Evolutionary conservation across 92 coral and sea anemone genomes (phyloP).

Genomic region (Diadumene lineata): DNA sequence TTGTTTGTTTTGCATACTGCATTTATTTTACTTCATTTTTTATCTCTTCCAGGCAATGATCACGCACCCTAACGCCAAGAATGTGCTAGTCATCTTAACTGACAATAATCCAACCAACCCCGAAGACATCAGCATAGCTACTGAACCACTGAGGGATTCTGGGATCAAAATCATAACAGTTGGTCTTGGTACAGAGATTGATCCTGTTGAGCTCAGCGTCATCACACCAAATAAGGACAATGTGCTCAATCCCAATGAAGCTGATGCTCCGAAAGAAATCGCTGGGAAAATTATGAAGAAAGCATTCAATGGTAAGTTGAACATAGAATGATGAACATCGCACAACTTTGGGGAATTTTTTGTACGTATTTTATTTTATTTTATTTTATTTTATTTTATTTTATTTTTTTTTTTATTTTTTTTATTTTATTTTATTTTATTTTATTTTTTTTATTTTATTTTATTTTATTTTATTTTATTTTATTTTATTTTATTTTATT

Average conservation of each 20-base stretch:
- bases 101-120: constrained; percentile 63
- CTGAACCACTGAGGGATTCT: constrained; percentile 50
- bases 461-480: too few species aligned
- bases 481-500: too few species aligned
- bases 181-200: constrained; percentile 66
- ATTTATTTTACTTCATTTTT: not conserved
- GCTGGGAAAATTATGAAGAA: constrained; percentile 56
- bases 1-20: not conserved
- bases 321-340: too few species aligned
- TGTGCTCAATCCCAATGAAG: constrained; percentile 50
- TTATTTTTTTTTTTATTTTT: too few species aligned
- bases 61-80: constrained; percentile 68
- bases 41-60: constrained; percentile 8
- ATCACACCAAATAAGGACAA: constrained; percentile 50
- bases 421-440: too few species aligned
- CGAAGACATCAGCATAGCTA: constrained; percentile 47
- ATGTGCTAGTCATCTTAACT: constrained; percentile 72
- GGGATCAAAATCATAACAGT: constrained; percentile 75
- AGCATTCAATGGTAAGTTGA: constrained; percentile 52
- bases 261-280: constrained; percentile 42
- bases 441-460: too few species aligned
- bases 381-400: too few species aligned
- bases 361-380: too few species aligned
- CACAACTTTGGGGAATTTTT: too few species aligned
- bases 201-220: constrained; percentile 53